Conservation (phyloP, 2,888 invertebrate genomes). For the Sialis fuliginosa region DNA sequence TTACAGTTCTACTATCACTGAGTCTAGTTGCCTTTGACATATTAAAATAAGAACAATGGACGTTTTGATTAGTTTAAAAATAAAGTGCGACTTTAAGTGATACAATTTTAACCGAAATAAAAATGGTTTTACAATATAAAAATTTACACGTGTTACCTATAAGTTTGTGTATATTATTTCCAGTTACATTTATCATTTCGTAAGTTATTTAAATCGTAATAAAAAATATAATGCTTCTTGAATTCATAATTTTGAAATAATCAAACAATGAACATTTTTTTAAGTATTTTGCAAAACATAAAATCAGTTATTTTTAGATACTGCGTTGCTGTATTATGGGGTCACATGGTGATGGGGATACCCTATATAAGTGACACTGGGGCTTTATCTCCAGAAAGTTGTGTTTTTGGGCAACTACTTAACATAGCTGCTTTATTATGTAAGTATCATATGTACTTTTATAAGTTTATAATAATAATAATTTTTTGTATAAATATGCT, state of each 20-base stretch:
- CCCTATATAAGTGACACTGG: slow-evolving; percentile 64
- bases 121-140: not conserved
- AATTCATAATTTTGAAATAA: not conserved
- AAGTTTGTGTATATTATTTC: slow-evolving; percentile 16
- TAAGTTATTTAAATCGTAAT: slow-evolving; percentile 14
- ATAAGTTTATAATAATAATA: too few relatives aligned
- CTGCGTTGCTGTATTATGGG: slow-evolving; percentile 39
- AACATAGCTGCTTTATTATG: slow-evolving; percentile 48
- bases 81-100: too few relatives aligned
- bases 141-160: slow-evolving; percentile 14
- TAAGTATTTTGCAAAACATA: not conserved
- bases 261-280: not conserved
- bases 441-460: slow-evolving; percentile 25
- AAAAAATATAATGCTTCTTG: not conserved
- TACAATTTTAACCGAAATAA: too few relatives aligned
- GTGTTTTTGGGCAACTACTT: slow-evolving; percentile 57
- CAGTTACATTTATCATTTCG: slow-evolving; percentile 18
- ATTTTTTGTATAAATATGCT: too few relatives aligned
- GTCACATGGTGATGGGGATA: slow-evolving; percentile 47
- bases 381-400: slow-evolving; percentile 56
- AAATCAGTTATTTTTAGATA: slow-evolving; percentile 30
- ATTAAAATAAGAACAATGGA: too few relatives aligned
- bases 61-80: too few relatives aligned
- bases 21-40: too few relatives aligned
- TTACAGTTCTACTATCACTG: too few relatives aligned